Conservation (phyloP, 2,113 vertebrate genomes). For the Trematomus loennbergii region DNA sequence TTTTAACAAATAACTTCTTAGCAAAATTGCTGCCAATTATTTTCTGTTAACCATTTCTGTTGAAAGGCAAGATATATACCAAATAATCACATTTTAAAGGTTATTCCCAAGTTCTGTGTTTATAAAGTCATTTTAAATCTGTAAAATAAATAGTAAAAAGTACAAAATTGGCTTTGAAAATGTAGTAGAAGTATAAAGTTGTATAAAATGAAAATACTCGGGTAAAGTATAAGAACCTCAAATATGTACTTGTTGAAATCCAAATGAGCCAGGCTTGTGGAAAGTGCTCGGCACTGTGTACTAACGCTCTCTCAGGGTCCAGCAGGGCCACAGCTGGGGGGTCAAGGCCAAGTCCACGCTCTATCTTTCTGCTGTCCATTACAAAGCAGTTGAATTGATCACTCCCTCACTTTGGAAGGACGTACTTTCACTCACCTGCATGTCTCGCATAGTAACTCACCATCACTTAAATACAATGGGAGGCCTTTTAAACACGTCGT, state of each 20-base stretch:
- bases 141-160: too few relatives aligned
- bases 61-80: too few relatives aligned
- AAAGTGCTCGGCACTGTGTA: neutral
- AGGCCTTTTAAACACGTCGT: conserved; percentile 9
- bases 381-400: conserved; percentile 56
- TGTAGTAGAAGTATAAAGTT: too few relatives aligned
- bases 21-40: too few relatives aligned
- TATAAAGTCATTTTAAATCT: too few relatives aligned
- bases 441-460: neutral
- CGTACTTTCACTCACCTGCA: conserved; percentile 26
- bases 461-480: neutral
- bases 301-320: neutral
- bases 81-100: too few relatives aligned
- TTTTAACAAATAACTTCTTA: too few relatives aligned
- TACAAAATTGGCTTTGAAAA: too few relatives aligned
- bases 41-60: too few relatives aligned
- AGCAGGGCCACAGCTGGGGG: neutral
- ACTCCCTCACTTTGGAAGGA: conserved; percentile 24
- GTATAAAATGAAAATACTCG: too few relatives aligned
- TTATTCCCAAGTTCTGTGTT: too few relatives aligned
- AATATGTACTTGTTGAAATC: neutral
- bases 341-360: neutral
- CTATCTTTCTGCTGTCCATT: neutral
- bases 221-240: too few relatives aligned
- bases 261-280: neutral